Base-by-base conservation (phyloP, 1,140 invertebrate genomes). In the Ectropis grisescens region DNA sequence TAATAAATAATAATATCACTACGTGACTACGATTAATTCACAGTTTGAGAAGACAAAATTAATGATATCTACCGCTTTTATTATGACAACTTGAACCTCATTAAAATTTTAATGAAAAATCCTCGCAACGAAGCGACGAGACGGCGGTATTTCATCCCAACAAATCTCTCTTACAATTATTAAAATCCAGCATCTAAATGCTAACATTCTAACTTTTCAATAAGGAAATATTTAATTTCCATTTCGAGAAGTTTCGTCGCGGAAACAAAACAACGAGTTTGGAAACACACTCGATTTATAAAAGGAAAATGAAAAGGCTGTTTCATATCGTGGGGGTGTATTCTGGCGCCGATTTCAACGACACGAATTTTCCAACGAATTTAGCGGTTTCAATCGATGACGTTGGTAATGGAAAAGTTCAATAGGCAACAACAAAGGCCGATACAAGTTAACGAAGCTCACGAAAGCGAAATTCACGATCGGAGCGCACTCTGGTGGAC, bases 361-460 rank as follows among this genome's bases (percentile, higher is more conserved):
- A 66, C 57, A 58, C 41, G 39, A 68, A 68, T 70, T 72, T 72
- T 76, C 58, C 61, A 59, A 59, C 51, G 46, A 66, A 75, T 74
- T 80, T 66, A 58, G 58, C 59, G 64, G 68, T 72, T 69, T 61
- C 68, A 68, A 75, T 72, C 64, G 58, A 74, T 71, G 57, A 62
- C 47, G 53, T 62, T 46, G 38, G 66, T 76, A 80, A 80, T 76
- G 64, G 60, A 68, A 76, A 80, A 80, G 71, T 76, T 80, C 70
- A 75, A 71, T 69, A 72, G 60, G 58, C 59, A 80, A 71, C 58
- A 72, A 76, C 69, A 76, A 70, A 75, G 66, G 54, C 47, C 56
- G 70, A 74, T 65, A 75, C 62, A 80, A 75, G 61, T 72, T 74
- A 80, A 69, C 69, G 69, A 70, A 60, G 71, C 59, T 64, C 59